Base-by-base conservation (phyloP, 2,888 invertebrate genomes). In the Mimachlamys varia region DNA sequence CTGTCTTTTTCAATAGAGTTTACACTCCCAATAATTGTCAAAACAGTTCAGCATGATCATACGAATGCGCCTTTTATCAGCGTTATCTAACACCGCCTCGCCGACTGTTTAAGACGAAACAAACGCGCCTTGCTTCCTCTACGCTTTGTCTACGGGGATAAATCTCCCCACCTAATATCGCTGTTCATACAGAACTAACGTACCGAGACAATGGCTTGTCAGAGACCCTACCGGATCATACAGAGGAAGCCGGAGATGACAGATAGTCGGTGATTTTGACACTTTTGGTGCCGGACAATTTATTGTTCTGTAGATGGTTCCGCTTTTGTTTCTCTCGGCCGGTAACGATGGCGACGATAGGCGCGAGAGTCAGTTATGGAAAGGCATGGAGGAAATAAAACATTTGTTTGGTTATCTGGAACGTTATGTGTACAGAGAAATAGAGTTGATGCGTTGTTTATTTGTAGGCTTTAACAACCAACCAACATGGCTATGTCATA, bases 231-330 rank as follows among this genome's bases (percentile, higher is more conserved):
- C 17, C 15, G 33, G 17, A 76, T 76, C 76, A 12, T 76, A 33
- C 76, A 76, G 27, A 76, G 76, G 76, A 76, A 33, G 76, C 33
- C 76, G 27, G 33, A 76, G 33, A 76, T 76, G 76, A 76, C 33
- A 76, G 76, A 76, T 76, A 76, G 76, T 76, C 76, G 33, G 76
- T 27, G 33, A 76, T 76, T 76, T 76, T 76, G 76, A 76, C 76
- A 76, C 76, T 76, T 76, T 76, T 76, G 76, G 76, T 76, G 33
- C 76, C 76, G 27, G 33, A 76, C 76, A 76, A 33, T 76, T 76
- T 76, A 76, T 33, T 76, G 76, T 76, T 33, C 13, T 33, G 33
- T 33, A 0, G 76, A 76, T 76, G 12, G 76, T 76, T 76, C 76
- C 33, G 76, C 62, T 62, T 62, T 22, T 62, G 62, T 62, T n/a